Evolutionary conservation across 2,113 vertebrate species (phyloP).

Genomic region (Chloropsis cyanopogon): DNA sequence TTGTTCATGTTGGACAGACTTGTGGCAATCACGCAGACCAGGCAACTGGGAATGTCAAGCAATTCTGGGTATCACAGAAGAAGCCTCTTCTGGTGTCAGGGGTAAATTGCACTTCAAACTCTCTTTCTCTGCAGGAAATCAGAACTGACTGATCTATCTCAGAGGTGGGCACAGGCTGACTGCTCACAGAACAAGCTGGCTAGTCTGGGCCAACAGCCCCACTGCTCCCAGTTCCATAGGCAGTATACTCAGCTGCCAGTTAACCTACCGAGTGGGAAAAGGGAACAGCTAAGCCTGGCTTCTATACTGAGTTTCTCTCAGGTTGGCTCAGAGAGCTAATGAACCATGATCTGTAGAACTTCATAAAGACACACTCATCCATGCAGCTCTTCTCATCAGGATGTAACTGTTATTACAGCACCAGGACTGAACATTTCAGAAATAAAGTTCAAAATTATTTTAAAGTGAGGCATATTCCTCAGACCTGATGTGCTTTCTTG

Average conservation of each 20-base stretch:
- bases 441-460: neutral
- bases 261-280: accelerated
- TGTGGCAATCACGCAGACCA: neutral
- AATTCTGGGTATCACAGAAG: neutral
- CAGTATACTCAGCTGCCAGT: neutral
- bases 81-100: neutral
- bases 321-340: neutral
- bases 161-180: neutral
- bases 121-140: neutral
- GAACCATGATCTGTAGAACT: neutral
- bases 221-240: neutral
- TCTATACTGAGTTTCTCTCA: neutral
- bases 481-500: neutral
- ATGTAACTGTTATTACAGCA: neutral
- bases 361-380: neutral
- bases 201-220: neutral
- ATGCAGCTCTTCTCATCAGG: neutral
- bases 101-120: neutral
- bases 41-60: neutral
- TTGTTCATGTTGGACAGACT: neutral
- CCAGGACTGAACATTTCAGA: neutral
- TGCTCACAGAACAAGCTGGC: neutral
- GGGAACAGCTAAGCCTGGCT: neutral
- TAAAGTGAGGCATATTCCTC: neutral
- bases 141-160: neutral